These are phyloP conservation scores for Sinohyriopsis cumingii DNA, from an alignment of 2,888 invertebrate species.

Conservation along the genomic window DNA sequence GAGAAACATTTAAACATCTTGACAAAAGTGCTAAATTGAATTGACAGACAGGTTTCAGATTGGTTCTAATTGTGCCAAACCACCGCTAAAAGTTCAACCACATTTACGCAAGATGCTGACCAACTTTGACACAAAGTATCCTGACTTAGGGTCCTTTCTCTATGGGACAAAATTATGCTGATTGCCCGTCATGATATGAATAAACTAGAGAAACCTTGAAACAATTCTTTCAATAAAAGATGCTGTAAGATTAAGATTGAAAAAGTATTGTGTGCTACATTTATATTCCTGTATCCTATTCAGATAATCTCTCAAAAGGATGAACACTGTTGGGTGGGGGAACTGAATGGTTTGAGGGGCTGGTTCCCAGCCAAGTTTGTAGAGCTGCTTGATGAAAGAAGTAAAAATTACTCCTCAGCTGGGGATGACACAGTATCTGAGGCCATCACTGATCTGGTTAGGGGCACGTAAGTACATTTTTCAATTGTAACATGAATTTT, in stretches of 20 bases:
- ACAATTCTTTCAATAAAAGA: no score
- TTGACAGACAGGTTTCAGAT: no score
- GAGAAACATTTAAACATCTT: no score
- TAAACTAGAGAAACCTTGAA: no score
- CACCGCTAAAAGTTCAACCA: no score
- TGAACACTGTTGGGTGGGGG: constrained; percentile 99
- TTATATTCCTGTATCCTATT: background rate
- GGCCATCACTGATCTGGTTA: constrained; percentile 95
- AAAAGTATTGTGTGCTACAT: background rate
- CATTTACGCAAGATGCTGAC: no score
- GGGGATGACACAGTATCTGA: constrained; percentile 98
- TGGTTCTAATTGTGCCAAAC: no score
- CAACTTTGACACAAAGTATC: no score
- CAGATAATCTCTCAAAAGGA: constrained; percentile 91
- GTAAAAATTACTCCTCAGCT: constrained; percentile 78
- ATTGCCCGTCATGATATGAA: no score
- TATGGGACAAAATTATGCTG: no score
- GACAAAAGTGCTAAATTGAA: no score
- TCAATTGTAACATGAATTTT: background rate
- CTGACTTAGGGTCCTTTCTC: no score
- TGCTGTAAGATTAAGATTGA: background rate
- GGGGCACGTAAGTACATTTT: constrained; percentile 79
- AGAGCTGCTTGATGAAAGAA: constrained; percentile 93
- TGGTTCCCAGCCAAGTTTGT: constrained; percentile 99
- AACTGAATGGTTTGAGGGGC: constrained; percentile 90